phyloP scores from a whole-genome alignment of 2,113 vertebrate species.

The Thunnus thynnus region DNA sequence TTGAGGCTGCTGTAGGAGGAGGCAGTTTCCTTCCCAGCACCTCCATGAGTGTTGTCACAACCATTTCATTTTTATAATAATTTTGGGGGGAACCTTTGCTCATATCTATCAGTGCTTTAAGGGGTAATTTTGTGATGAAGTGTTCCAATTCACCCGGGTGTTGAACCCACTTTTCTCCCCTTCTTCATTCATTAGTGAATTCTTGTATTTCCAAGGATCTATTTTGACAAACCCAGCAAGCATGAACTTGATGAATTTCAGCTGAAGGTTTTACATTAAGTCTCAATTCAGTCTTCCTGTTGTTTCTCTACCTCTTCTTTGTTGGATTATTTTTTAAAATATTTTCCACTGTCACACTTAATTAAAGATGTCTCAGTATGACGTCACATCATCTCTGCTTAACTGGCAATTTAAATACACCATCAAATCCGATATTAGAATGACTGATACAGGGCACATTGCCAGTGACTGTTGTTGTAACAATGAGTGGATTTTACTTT shows the following conservation, averaged over 20 bases:
- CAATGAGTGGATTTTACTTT: no score
- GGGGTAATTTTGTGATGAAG: constrained; percentile 33
- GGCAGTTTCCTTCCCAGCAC: background rate
- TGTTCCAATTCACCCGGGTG: constrained; percentile 15
- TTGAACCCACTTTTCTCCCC: background rate
- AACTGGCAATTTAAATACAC: no score
- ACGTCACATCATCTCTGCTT: no score
- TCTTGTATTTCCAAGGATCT: background rate
- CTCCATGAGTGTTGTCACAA: constrained; percentile 12
- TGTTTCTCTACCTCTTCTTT: background rate
- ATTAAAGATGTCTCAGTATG: no score
- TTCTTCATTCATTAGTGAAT: background rate
- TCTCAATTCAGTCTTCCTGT: no score
- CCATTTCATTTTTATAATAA: background rate
- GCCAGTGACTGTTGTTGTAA: no score
- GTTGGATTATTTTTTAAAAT: background rate
- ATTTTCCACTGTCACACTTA: no score
- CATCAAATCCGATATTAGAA: no score
- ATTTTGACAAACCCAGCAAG: constrained; percentile 16
- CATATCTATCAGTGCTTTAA: constrained; percentile 7
- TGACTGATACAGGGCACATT: no score
- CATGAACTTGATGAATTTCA: background rate
- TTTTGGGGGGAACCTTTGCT: background rate
- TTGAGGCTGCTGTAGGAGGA: constrained; percentile 11
- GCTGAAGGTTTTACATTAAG: background rate